These are phyloP conservation scores for Holothuria leucospilota DNA, from an alignment of 53 echinoderm and acorn worm genomes.

Conservation along the genomic window DNA sequence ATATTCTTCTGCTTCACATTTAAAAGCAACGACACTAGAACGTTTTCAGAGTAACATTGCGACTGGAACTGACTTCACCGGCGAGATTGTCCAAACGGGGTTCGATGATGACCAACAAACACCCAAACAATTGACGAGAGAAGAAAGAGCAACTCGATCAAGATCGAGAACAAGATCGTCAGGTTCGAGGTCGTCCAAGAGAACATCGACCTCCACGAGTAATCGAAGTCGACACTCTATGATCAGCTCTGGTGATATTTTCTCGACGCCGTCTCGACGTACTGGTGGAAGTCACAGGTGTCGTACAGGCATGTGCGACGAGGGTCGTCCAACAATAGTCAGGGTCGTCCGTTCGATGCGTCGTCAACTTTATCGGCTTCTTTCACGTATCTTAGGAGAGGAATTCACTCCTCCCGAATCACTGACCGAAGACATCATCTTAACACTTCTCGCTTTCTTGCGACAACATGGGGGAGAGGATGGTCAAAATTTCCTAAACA, in stretches of 20 bases:
- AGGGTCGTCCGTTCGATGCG: neutral
- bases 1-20: neutral
- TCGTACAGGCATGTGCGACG: neutral
- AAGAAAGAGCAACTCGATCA: conserved; percentile 23
- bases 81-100: neutral
- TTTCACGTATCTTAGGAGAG: conserved; percentile 25
- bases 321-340: neutral
- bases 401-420: neutral
- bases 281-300: neutral
- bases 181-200: conserved; percentile 1
- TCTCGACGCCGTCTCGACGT: neutral
- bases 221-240: neutral
- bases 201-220: conserved; percentile 10
- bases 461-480: neutral
- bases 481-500: neutral
- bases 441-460: neutral
- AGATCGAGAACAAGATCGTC: conserved; percentile 5
- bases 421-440: neutral
- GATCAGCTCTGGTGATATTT: too few relatives aligned
- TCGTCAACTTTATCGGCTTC: conserved; percentile 15
- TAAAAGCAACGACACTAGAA: conserved; percentile 3
- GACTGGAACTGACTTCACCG: conserved; percentile 12
- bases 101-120: neutral
- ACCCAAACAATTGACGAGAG: neutral
- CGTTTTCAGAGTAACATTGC: neutral